These are phyloP conservation scores for mouse (Mus musculus) DNA, from an alignment of 2,113 vertebrate species.

Conservation along the genomic window GRCm39 chr13:45618001-45618500, in stretches of 20 bases:
- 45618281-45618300: rapidly evolving
- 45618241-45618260: background rate
- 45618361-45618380: background rate
- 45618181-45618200: background rate
- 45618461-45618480: background rate
- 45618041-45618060: background rate
- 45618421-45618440: background rate
- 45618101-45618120: background rate
- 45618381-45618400: background rate
- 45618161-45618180: background rate
- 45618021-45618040: too few relatives aligned
- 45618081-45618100: background rate
- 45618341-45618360: background rate
- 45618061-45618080: background rate
- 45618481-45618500: background rate
- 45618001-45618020: background rate
- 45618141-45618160: background rate
- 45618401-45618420: background rate
- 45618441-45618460: background rate
- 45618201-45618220: background rate
- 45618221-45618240: background rate
- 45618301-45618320: background rate
- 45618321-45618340: too few relatives aligned
- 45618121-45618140: background rate
- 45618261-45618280: background rate